Evolutionary conservation across 2,888 invertebrate genomes (phyloP).

Genomic region (Miltochrista miniata): DNA sequence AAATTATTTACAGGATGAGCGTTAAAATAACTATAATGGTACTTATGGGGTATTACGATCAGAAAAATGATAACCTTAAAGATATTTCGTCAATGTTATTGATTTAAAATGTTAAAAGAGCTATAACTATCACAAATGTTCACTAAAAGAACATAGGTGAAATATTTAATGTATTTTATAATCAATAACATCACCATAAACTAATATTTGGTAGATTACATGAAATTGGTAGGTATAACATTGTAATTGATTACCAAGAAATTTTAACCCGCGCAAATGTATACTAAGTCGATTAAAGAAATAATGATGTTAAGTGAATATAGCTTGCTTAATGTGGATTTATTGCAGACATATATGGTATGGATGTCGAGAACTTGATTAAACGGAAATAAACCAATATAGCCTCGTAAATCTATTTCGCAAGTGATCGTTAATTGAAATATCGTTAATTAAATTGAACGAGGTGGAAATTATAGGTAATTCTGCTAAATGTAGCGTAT

Average conservation of each 20-base stretch:
- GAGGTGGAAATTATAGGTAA: neutral
- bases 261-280: conserved; percentile 9
- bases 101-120: neutral
- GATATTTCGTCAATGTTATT: neutral
- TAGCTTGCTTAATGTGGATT: conserved; percentile 11
- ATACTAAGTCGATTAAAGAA: conserved; percentile 20
- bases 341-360: conserved; percentile 25
- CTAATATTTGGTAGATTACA: too few relatives aligned
- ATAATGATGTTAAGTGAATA: conserved; percentile 24
- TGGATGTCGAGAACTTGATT: conserved; percentile 13
- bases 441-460: conserved; percentile 4
- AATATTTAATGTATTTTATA: too few relatives aligned
- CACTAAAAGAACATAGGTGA: too few relatives aligned
- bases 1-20: neutral
- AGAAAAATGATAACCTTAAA: neutral
- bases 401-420: conserved; percentile 10
- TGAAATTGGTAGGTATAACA: too few relatives aligned
- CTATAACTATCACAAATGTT: too few relatives aligned
- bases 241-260: neutral
- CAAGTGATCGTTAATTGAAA: conserved; percentile 22
- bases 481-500: neutral
- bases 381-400: conserved; percentile 17
- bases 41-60: neutral
- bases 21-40: neutral
- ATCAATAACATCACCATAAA: too few relatives aligned